Base-by-base conservation (phyloP, 2,888 invertebrate species). In the Dascillus cervinus region DNA sequence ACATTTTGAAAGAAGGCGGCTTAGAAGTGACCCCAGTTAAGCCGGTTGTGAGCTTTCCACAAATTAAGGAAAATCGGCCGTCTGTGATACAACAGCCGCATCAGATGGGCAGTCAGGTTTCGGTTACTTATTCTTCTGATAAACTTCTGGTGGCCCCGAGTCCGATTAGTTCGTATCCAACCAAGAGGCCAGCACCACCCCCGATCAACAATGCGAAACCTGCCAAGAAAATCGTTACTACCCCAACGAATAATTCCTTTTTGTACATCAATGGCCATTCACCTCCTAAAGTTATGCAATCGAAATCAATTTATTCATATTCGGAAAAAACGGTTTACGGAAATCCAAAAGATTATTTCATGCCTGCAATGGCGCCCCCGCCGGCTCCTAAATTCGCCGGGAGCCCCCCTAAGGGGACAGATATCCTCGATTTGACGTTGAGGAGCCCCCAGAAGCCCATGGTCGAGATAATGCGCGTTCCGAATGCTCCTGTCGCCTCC, bases 1-100 rank as follows among this genome's bases (percentile, higher is more conserved):
- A 84, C 44, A 82, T 84, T 22, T 65, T 85, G 20, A 78, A 81
- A 34, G 80, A 83, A 49, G 73, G 82, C 8, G 84, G 84, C 0
- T 62, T 84, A 3, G 83, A 84, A 54, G 83, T 84, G 2, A 84
- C 83, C 1, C 76, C 83, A 0, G 72, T 83, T 0, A 66, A 70
- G 10, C 34, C 41, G 11, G 34, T 34, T 6, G 26, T 43, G 3
- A 21, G 36, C n/a, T 34, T 37, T 37, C 53, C 12, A 58, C 66
- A 39, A 23, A 9, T 33, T 13, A 59, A 54, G 49, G 58, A 59
- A 27, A 43, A 43, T 23, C 40, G 60, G 27, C 56, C 62, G 3
- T 52, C 60, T n/a, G 60, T 63, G 5, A 62, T 64, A 22, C 50
- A 52, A 21, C 62, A 59, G 39, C 25, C 29, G n/a, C 10, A 6